These are phyloP conservation scores for Dermochelys coriacea DNA, from an alignment of 2,797 vertebrate genomes.

Conservation along the genomic window DNA sequence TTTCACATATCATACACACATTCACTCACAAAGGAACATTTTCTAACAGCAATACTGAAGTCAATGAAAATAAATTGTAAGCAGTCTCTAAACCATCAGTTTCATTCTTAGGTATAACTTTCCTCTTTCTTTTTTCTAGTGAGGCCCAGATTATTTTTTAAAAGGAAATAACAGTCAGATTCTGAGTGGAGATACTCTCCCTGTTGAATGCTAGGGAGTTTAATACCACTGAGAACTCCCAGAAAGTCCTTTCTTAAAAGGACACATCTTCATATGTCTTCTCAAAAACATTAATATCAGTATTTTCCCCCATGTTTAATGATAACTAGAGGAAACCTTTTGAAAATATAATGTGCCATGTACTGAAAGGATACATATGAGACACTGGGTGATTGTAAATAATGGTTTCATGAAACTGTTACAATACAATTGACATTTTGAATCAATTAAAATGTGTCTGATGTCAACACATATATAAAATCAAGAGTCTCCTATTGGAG, in stretches of 20 bases:
- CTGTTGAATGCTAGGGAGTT: slow-evolving; percentile 5
- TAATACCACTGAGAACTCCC: background rate
- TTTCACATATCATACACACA: slow-evolving; percentile 8
- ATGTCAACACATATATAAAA: background rate
- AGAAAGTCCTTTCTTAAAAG: slow-evolving; percentile 37
- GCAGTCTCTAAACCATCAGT: background rate
- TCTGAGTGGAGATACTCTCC: background rate
- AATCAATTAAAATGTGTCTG: slow-evolving; percentile 47
- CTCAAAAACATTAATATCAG: background rate
- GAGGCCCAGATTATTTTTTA: background rate
- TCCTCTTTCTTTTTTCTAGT: background rate
- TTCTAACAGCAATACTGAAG: background rate
- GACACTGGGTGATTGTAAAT: background rate
- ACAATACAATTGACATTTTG: background rate
- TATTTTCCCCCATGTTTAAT: background rate
- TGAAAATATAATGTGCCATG: background rate
- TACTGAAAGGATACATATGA: background rate
- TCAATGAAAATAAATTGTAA: slow-evolving; percentile 7
- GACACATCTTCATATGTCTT: background rate
- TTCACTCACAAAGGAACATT: background rate
- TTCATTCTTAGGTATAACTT: background rate
- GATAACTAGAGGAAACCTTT: background rate
- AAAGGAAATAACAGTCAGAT: slow-evolving; percentile 14
- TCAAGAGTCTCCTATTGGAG: background rate
- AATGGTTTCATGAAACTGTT: background rate